Evolutionary conservation across 92 coral and sea anemone genomes (phyloP).

Genomic region (Ricordea florida): DNA sequence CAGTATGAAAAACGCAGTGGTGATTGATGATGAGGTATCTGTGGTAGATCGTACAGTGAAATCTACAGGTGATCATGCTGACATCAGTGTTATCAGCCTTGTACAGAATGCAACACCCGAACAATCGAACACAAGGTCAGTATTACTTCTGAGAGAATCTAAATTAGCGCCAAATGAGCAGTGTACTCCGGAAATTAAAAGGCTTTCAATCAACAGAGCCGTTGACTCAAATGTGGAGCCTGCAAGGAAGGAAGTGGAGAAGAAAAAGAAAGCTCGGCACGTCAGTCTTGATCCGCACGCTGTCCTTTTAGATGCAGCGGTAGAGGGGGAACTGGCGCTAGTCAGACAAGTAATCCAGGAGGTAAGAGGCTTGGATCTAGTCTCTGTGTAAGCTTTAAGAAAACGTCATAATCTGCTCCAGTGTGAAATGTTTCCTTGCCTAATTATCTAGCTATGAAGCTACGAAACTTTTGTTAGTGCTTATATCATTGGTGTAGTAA

Average conservation of each 20-base stretch:
- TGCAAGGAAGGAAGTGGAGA: neutral
- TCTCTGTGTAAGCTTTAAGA: too few relatives aligned
- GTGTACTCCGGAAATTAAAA: neutral
- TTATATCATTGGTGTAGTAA: too few relatives aligned
- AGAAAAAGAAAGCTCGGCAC: constrained; percentile 40
- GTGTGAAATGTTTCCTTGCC: too few relatives aligned
- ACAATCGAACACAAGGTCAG: neutral
- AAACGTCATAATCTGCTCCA: too few relatives aligned
- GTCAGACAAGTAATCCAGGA: constrained; percentile 76
- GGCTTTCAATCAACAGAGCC: neutral
- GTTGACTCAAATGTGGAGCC: neutral
- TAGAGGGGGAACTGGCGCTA: constrained; percentile 95
- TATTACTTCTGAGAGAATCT: neutral
- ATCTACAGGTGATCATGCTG: neutral
- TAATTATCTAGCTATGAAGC: too few relatives aligned
- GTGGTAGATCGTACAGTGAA: neutral
- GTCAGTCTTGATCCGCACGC: constrained; percentile 98
- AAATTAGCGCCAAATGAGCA: neutral
- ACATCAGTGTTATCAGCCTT: neutral
- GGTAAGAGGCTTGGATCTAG: too few relatives aligned
- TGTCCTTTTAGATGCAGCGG: constrained; percentile 91
- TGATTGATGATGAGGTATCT: too few relatives aligned
- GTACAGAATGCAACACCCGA: neutral
- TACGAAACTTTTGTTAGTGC: too few relatives aligned
- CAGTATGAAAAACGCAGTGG: too few relatives aligned